Evolutionary conservation across 2,888 invertebrate genomes (phyloP).

Genomic region (Apodemia hepburni): DNA sequence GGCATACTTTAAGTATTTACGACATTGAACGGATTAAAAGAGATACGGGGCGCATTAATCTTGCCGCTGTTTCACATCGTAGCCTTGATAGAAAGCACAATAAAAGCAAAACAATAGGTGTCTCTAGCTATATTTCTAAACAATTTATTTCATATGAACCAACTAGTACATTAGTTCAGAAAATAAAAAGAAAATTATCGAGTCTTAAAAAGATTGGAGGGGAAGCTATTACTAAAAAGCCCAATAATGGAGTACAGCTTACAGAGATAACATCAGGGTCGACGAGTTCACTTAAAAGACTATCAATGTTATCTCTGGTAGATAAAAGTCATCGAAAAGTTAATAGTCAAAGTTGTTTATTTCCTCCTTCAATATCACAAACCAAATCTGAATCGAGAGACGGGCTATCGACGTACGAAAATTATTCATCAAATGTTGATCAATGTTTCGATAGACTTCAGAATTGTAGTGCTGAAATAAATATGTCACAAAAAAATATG

Average conservation of each 20-base stretch:
- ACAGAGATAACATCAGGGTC: conserved; percentile 72
- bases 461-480: conserved; percentile 49
- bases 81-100: conserved; percentile 71
- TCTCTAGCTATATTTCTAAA: conserved; percentile 72
- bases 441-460: conserved; percentile 71
- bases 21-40: conserved; percentile 69
- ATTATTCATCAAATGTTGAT: conserved; percentile 73
- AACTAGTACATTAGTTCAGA: conserved; percentile 69
- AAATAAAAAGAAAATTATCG: conserved; percentile 73
- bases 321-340: conserved; percentile 67
- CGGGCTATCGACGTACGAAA: conserved; percentile 59
- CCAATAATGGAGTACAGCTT: conserved; percentile 70
- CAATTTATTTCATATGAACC: conserved; percentile 74
- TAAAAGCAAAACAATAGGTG: conserved; percentile 69
- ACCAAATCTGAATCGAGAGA: conserved; percentile 62
- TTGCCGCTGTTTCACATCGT: conserved; percentile 61
- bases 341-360: conserved; percentile 70
- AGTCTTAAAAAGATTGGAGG: conserved; percentile 74
- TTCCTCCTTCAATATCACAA: conserved; percentile 58
- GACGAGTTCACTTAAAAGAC: conserved; percentile 65
- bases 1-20: conserved; percentile 68
- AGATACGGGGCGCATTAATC: conserved; percentile 56
- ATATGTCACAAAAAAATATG: conserved; percentile 49
- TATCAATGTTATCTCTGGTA: conserved; percentile 68
- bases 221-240: conserved; percentile 68